phyloP scores from a whole-genome alignment of 2,888 invertebrate genomes.

The Phragmatobia fuliginosa region DNA sequence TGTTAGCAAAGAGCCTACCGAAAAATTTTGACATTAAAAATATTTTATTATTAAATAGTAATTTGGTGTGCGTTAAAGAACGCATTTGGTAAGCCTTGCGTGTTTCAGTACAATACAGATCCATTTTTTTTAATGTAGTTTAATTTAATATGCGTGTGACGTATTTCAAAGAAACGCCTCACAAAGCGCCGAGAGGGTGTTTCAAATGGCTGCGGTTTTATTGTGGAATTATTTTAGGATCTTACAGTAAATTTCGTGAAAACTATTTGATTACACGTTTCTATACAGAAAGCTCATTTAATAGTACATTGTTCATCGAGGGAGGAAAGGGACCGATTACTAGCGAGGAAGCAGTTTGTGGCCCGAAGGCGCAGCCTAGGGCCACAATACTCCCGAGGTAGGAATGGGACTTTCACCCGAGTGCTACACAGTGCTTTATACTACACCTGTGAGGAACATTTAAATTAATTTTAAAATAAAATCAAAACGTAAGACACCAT shows the following conservation, averaged over 20 bases:
- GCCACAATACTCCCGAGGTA: no score
- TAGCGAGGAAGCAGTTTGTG: no score
- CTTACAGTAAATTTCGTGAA: background rate
- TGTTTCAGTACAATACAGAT: background rate
- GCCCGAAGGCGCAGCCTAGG: no score
- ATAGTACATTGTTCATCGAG: no score
- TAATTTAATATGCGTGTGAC: background rate
- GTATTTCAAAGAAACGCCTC: background rate
- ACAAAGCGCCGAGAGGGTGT: background rate
- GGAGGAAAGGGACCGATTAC: no score
- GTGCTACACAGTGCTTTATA: no score
- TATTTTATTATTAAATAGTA: background rate
- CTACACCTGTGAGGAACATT: no score
- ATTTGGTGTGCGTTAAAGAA: background rate
- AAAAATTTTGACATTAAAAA: background rate
- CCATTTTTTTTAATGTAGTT: background rate
- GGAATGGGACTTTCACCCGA: no score
- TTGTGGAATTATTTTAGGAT: background rate
- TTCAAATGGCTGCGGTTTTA: background rate
- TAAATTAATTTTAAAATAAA: no score
- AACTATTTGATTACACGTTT: background rate
- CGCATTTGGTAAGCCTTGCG: background rate
- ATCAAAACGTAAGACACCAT: no score
- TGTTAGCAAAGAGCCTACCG: background rate
- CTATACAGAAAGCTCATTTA: no score